Evolutionary conservation across 2,797 vertebrate species (phyloP).

Genomic region (Erethizon dorsatum): DNA sequence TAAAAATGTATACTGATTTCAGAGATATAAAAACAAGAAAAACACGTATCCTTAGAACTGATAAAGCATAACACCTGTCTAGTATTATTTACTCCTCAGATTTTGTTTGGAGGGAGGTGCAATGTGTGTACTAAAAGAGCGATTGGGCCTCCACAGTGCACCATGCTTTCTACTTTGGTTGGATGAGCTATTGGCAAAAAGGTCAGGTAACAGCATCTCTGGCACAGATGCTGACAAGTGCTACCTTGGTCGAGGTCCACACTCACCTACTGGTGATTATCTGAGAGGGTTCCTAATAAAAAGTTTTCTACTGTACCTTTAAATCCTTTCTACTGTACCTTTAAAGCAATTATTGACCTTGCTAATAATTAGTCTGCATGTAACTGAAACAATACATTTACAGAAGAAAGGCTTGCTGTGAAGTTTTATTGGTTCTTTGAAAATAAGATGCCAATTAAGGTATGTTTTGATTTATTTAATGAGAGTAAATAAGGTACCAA

Average conservation of each 20-base stretch:
- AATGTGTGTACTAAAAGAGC: background rate
- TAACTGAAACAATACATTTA: background rate
- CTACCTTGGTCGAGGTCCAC: background rate
- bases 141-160: background rate
- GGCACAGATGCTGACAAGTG: background rate
- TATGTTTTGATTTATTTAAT: slow-evolving; percentile 56
- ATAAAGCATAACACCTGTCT: background rate
- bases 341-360: slow-evolving; percentile 12
- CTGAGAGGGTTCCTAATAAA: background rate
- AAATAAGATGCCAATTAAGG: slow-evolving; percentile 35
- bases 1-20: background rate
- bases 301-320: background rate
- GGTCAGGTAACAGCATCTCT: background rate
- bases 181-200: background rate
- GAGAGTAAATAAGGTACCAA: slow-evolving; percentile 15
- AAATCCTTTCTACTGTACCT: background rate
- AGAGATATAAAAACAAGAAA: slow-evolving; percentile 41
- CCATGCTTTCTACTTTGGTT: background rate
- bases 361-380: slow-evolving; percentile 13
- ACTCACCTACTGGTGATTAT: background rate
- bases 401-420: slow-evolving; percentile 24
- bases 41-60: slow-evolving; percentile 9
- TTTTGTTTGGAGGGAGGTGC: background rate
- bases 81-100: slow-evolving; percentile 15
- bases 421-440: slow-evolving; percentile 13